Conservation (phyloP, 2,888 invertebrate genomes). For the Stenodera caucasica region DNA sequence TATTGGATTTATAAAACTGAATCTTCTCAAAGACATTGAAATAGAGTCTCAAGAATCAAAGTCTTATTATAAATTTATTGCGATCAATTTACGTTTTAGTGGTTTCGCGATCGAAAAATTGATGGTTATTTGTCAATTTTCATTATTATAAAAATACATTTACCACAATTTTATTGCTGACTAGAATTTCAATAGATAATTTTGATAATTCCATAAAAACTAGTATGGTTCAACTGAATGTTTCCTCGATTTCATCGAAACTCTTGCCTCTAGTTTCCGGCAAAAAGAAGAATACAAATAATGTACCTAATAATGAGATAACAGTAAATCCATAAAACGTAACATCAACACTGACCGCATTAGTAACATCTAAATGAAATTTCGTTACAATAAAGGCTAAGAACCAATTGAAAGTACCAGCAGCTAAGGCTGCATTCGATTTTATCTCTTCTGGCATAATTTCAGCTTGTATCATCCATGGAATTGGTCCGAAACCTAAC, state of each 20-base stretch:
- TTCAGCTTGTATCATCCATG: constrained; percentile 84
- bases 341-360: constrained; percentile 61
- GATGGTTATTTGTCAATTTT: not conserved
- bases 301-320: constrained; percentile 64
- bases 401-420: constrained; percentile 79
- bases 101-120: not conserved
- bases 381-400: constrained; percentile 78
- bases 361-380: constrained; percentile 64
- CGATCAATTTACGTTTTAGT: not conserved
- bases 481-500: constrained; percentile 83
- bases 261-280: constrained; percentile 50
- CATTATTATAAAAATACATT: not conserved
- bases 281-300: constrained; percentile 57
- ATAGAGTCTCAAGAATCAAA: too few species aligned
- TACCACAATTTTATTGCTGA: constrained; percentile 7
- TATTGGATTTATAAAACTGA: too few species aligned
- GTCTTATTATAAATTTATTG: not conserved
- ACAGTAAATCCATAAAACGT: constrained; percentile 75
- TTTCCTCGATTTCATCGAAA: constrained; percentile 42
- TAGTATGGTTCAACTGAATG: constrained; percentile 16
- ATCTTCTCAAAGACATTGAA: too few species aligned
- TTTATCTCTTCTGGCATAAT: constrained; percentile 78
- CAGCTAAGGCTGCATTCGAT: constrained; percentile 72
- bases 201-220: too few species aligned
- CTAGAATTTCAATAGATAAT: constrained; percentile 16